Evolutionary conservation across 2,888 invertebrate genomes (phyloP), one percentile per base, ranked within the genome.

Genomic region (Conchocele bisecta): DNA sequence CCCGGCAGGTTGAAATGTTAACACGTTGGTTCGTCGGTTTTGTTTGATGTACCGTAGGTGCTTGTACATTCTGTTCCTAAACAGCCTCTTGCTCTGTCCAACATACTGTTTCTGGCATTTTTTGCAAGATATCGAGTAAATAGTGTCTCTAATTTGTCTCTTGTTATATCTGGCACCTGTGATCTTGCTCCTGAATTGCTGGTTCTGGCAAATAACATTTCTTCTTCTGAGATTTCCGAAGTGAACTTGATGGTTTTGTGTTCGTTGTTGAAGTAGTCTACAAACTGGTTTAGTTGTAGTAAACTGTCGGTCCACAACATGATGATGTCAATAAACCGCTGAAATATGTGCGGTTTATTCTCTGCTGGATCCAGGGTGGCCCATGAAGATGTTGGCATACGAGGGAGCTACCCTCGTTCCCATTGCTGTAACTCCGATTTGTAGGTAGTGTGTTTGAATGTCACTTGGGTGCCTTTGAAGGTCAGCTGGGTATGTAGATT

Each of bases 261-360:
- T 15, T 35, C 42, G 35, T 15, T 54, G 20, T 63, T 54, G 17
- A 41, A 54, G 50, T 41, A 28, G 15, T 20, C 11, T 17, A 44
- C 22, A 37, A 63, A 63, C 9, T 31, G 2, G 31, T 54, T 7
- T 15, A 63, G 35, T 33, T 63, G 44, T 20, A 22, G 15, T 13
- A 31, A 17, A 22, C 39, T 29, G 15, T 39, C 46, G 15, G 60
- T 48, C 67, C 70, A 69, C n/a, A 77, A 58, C 15, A 69, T 31
- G 37, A 69, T 70, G 15, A 69, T 61, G 29, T 76, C 75, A 20
- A 74, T 77, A 41, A 39, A 77, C 35, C 77, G 22, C 1, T 51
- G 31, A 39, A 60, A 74, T 6, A 70, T 1, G 15, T 9, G 5
- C 3, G 73, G 73, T 48, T 46, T 26, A 9, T 11, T 7, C 3